Evolutionary conservation across 2,888 invertebrate species (phyloP), one percentile per base, ranked within the genome.

Genomic region (Druceiella hillmani): DNA sequence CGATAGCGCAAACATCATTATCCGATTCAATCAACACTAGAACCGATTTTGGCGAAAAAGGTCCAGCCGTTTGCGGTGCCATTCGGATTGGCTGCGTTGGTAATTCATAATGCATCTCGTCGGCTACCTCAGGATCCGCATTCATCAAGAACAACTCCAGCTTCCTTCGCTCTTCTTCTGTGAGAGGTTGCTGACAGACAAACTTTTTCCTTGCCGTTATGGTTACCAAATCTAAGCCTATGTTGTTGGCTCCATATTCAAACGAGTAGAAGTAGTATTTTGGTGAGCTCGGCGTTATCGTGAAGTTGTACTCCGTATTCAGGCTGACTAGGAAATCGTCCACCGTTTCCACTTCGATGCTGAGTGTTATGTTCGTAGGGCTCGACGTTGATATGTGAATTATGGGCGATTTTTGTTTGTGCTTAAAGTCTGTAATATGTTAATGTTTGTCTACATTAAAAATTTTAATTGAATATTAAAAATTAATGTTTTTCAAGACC

Each of bases 331-430:
- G 75, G 50, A 88, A 87, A 48, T 83, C 66, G 4, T 61, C 47
- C 2, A 80, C 75, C 0, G 75, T 64, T 22, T 72, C 66, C 3
- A 86, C 76, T 1, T 53, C 54, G n/a, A 87, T 63, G 1, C 64
- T 66, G 33, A 83, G 79, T n/a, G 58, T 57, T 12, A 83, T 70
- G 6, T 74, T 69, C 1, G 55, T 57, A 0, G 62, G 59, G 4
- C 80, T 80, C 1, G 81, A 76, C 0, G 86, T 82, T 0, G 83
- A 81, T n/a, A 85, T 59, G 33, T 79, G 81, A 2, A 83, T 76
- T 9, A 83, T 75, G 20, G 76, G 78, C 2, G 80, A 74, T 50
- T 72, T 70, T 28, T 64, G 51, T 1, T 6, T 11, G 10, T 11
- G 4, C 4, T 26, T 26, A 26, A 4, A 26, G 26, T 26, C 10